These are phyloP conservation scores for Biston betularia DNA, from an alignment of 2,888 invertebrate genomes.

Conservation along the genomic window DNA sequence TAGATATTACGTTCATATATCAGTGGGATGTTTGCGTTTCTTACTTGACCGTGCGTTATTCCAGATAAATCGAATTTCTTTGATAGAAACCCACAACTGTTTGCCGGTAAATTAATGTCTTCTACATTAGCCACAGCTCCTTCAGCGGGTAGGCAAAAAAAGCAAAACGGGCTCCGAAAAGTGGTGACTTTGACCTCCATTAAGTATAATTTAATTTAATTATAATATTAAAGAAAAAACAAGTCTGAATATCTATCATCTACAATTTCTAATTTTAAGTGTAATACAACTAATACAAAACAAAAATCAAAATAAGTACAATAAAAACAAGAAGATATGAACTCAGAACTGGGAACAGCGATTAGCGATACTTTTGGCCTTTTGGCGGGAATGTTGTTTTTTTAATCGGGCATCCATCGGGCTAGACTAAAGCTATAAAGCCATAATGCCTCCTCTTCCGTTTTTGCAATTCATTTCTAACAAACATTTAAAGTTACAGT, in stretches of 20 bases:
- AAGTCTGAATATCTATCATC: background rate
- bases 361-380: too few species aligned
- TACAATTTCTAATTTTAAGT: too few species aligned
- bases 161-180: conserved; percentile 64
- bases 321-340: too few species aligned
- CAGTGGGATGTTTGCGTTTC: conserved; percentile 11
- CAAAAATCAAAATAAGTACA: too few species aligned
- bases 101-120: conserved; percentile 23
- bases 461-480: too few species aligned
- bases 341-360: too few species aligned
- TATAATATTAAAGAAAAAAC: background rate
- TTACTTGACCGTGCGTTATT: conserved; percentile 63
- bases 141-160: conserved; percentile 56
- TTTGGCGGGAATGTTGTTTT: too few species aligned
- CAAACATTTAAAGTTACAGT: too few species aligned
- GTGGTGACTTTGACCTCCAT: conserved; percentile 52
- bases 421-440: too few species aligned
- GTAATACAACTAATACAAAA: too few species aligned
- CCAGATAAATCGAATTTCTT: conserved; percentile 29
- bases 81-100: conserved; percentile 6
- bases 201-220: background rate
- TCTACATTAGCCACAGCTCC: conserved; percentile 22
- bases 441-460: too few species aligned
- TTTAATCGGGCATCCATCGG: too few species aligned
- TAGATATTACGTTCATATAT: background rate